Evolutionary conservation across 1,140 invertebrate species (phyloP), one percentile per base, ranked within the genome.

Genomic region (Euglossa dilemma): DNA sequence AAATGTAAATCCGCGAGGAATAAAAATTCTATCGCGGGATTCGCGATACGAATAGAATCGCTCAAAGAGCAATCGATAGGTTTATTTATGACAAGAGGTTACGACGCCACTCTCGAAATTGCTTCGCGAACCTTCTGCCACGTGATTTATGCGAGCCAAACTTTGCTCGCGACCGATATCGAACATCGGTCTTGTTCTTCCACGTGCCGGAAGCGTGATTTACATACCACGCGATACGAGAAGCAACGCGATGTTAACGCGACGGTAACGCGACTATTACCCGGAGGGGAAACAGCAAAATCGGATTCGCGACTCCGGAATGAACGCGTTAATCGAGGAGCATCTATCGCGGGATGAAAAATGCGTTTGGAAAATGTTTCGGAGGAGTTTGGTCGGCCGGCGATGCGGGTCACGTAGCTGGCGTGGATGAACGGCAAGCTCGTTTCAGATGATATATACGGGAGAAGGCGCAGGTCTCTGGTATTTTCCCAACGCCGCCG

Each of bases 381-480:
- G 47, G 50, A 50, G 43, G 59, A 67, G 77, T 78, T 52, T 61
- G n/a, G n/a, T n/a, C 36, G 23, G 63, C 63, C 70, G 45, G 28
- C 54, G 57, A 85, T 54, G 47, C 73, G 47, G 18, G 47, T 61
- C 85, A 82, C 84, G 78, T 86, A 86, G 71, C 50, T 25, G 64
- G 78, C 75, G 85, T 86, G 78, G 77, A 86, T 86, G 77, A 80
- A 54, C 25, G 16, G 59, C 7, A 47, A n/a, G 12, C 45, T 36
- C 52, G 50, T 82, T 82, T 59, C n/a, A 43, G 25, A 52, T 56
- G n/a, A 75, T 61, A 54, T 61, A 54, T 56, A 43, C 47, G 28
- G 4, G 36, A 16, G 47, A 18, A 80, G 67, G 72, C 14, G 69
- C 54, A 59, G 25, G 61, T 63, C 66, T 6, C 61, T 18, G 20